Conservation (phyloP, 2,888 invertebrate species). For the Caradrina clavipalpis region DNA sequence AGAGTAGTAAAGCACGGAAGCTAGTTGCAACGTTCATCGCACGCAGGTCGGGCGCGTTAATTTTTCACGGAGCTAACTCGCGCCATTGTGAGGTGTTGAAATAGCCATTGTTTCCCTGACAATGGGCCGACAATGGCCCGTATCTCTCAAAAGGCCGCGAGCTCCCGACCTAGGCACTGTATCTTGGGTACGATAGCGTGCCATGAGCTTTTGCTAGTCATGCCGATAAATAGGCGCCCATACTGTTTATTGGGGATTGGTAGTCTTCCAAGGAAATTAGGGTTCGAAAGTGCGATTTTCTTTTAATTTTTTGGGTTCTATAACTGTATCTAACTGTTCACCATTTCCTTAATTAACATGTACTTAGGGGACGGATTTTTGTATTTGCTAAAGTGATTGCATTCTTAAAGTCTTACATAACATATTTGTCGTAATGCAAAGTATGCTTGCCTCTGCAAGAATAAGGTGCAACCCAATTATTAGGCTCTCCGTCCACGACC, state of each 20-base stretch:
- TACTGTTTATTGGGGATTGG: slow-evolving; percentile 10
- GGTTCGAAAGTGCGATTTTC: neutral
- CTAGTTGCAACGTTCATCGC: slow-evolving; percentile 66
- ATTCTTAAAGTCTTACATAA: too few relatives aligned
- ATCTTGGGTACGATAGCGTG: slow-evolving; percentile 61
- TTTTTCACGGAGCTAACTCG: slow-evolving; percentile 82
- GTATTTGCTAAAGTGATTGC: too few relatives aligned
- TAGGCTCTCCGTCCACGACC: too few relatives aligned
- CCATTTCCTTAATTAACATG: neutral
- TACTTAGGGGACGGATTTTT: neutral
- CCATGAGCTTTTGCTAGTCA: slow-evolving; percentile 63
- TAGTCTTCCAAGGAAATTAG: neutral
- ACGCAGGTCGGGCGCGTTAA: slow-evolving; percentile 79
- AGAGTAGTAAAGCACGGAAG: slow-evolving; percentile 51
- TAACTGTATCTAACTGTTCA: too few relatives aligned
- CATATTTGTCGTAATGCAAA: too few relatives aligned
- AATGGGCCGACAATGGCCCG: slow-evolving; percentile 81
- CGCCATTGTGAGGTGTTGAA: slow-evolving; percentile 82
- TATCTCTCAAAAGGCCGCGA: slow-evolving; percentile 79
- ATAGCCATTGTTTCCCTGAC: slow-evolving; percentile 81
- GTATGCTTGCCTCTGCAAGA: too few relatives aligned
- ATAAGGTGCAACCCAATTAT: too few relatives aligned
- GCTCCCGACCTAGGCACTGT: slow-evolving; percentile 75
- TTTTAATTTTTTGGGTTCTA: neutral
- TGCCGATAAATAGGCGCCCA: slow-evolving; percentile 46